Base-by-base conservation (phyloP, 2,113 vertebrate species). In the Petrocephalus microphthalmus region DNA sequence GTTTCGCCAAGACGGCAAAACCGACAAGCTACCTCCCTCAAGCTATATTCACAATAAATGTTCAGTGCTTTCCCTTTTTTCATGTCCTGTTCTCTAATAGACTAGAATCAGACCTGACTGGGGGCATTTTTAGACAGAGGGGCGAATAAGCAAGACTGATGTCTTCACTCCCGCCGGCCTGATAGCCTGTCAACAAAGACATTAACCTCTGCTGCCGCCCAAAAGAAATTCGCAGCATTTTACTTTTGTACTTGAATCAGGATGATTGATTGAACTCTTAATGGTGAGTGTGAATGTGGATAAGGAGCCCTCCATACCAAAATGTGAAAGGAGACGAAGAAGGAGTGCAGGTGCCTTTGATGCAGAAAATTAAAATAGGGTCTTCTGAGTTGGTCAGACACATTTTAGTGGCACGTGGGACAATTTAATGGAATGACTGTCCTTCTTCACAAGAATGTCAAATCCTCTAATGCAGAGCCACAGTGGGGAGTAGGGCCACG, bases 121-220 rank as follows among this genome's bases (percentile, higher is more conserved):
- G 84, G n/a, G 29, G 53, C 84, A 85, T 25, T 84, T 56, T 86
- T 57, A 54, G 29, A 54, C 11, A 22, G 42, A 4, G 4, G 33
- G 29, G 10, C 11, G 54, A 29, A 64, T 64, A n/a, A 86, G 85
- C 37, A 86, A 64, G 85, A 86, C 56, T 22, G 56, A 86, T 86
- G 56, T 64, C 33, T 22, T 64, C 54, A 64, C 56, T 60, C 25
- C 33, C 3, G 85, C 25, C 85, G n/a, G 85, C 33, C 85, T 57
- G 54, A 60, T 60, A 86, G 85, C 37, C 85, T 86, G 53, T 86
- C 85, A 86, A 42, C 85, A 57, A n/a, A 54, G 29, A 60, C 84
- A 37, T 56, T 85, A 85, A 85, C 84, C 84, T 85, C 37, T 85
- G 53, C 85, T 29, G 37, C 37, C 15, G 0, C 56, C 33, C 54